Conservation (phyloP, 1,140 invertebrate species). For the Sinonovacula constricta region DNA sequence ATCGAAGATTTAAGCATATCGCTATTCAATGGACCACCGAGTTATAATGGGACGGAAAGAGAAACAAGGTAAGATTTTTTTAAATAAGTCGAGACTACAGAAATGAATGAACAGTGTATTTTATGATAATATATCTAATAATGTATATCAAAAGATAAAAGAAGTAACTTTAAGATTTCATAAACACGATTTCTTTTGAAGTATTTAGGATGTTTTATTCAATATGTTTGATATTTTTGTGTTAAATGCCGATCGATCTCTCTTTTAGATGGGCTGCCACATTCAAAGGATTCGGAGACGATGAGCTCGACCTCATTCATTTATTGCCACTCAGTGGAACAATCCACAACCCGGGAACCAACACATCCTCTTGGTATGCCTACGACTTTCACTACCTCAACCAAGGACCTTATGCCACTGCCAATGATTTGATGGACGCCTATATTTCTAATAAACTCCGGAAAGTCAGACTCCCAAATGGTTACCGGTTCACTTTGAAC, state of each 20-base stretch:
- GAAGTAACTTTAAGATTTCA: too few species aligned
- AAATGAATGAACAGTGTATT: too few species aligned
- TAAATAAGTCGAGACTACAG: too few species aligned
- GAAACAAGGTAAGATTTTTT: conserved; percentile 21
- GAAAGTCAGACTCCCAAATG: conserved; percentile 32
- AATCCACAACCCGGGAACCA: conserved; percentile 34
- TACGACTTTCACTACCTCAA: conserved; percentile 46
- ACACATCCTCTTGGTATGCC: conserved; percentile 37
- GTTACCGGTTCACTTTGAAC: conserved; percentile 7
- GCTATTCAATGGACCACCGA: conserved; percentile 41
- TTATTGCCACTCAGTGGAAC: conserved; percentile 35
- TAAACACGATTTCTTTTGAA: too few species aligned
- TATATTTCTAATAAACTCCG: conserved; percentile 17
- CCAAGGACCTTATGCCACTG: conserved; percentile 30
- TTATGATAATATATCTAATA: too few species aligned
- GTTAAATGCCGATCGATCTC: not conserved
- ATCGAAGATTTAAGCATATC: conserved; percentile 4
- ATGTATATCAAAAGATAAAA: too few species aligned
- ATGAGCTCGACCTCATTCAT: conserved; percentile 38
- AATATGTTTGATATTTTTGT: too few species aligned
- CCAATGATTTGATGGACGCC: conserved; percentile 10
- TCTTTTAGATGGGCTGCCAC: conserved; percentile 20
- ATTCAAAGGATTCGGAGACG: conserved; percentile 12
- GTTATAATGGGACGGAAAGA: conserved; percentile 11
- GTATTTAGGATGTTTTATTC: too few species aligned